phyloP scores from a whole-genome alignment of 1,140 invertebrate species.

The Pararge aegeria region DNA sequence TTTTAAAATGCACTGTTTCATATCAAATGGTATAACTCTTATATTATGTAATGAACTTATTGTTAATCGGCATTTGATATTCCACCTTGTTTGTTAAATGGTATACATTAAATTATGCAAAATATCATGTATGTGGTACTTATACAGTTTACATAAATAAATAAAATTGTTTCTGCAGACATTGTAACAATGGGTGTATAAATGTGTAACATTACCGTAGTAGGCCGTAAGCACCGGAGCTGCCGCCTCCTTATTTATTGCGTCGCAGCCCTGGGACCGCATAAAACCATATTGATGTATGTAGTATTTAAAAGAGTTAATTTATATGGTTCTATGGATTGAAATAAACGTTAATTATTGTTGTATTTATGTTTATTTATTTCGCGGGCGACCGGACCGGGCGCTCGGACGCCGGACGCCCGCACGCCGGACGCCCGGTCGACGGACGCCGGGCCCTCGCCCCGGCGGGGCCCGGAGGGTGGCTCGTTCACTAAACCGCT shows the following conservation, averaged over 20 bases:
- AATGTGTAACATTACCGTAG: slow-evolving; percentile 45
- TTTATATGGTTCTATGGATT: slow-evolving; percentile 77
- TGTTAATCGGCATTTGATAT: slow-evolving; percentile 65
- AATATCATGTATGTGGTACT: slow-evolving; percentile 54
- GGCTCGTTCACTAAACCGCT: slow-evolving; percentile 33
- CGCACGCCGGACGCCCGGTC: slow-evolving; percentile 21
- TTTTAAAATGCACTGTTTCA: slow-evolving; percentile 58
- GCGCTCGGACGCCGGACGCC: slow-evolving; percentile 26
- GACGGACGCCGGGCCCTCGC: neutral
- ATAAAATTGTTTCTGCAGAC: slow-evolving; percentile 51
- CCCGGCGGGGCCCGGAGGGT: slow-evolving; percentile 24
- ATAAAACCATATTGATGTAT: slow-evolving; percentile 70
- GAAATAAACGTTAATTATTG: slow-evolving; percentile 77
- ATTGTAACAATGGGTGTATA: slow-evolving; percentile 36
- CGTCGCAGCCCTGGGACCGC: too few species aligned
- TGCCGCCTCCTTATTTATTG: slow-evolving; percentile 47
- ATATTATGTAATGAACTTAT: slow-evolving; percentile 54
- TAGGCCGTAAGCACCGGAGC: slow-evolving; percentile 35
- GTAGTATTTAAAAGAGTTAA: slow-evolving; percentile 71
- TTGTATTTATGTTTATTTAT: slow-evolving; percentile 70
- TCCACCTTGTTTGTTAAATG: slow-evolving; percentile 71
- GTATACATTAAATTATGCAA: slow-evolving; percentile 61
- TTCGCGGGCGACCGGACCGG: slow-evolving; percentile 38
- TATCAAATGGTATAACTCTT: slow-evolving; percentile 54
- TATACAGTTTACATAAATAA: slow-evolving; percentile 49